Evolutionary conservation across 2,888 invertebrate species (phyloP), one percentile per base, ranked within the genome.

Genomic region (Andrena minutula): DNA sequence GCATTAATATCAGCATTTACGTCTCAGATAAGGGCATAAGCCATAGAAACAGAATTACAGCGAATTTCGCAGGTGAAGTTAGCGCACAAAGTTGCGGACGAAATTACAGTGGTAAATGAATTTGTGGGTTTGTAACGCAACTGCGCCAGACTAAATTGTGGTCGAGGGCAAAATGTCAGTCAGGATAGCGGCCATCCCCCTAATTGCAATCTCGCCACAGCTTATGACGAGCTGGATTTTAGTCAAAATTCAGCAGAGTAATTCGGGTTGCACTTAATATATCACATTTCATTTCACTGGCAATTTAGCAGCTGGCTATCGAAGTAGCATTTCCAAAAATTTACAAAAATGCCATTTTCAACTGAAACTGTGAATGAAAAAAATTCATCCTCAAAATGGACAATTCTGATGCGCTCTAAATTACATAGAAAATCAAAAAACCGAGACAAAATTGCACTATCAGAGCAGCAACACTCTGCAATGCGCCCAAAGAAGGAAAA

Each of bases 91-190:
- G 23, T 56, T 26, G 20, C 12, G 26, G 56, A 26, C 56, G 23
- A 56, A 56, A 56, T 56, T 56, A 26, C 56, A 12, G 56, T 53
- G 53, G 53, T 26, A 56, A 56, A 23, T 56, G 56, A 56, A 56
- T 26, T 26, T 56, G 56, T 23, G 23, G 56, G 56, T 10, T 41
- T 56, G 56, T 10, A 56, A 10, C 23, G 32, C 5, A 35, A 64
- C 35, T 66, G 6, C 30, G 49, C 16, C 23, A 26, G 56, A 56
- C 56, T 56, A 23, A 26, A 66, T 66, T 26, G 49, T 16, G 47
- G 66, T 66, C 26, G 28, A 41, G 8, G 53, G 20, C 53, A 53
- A 56, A 53, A 41, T 68, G 30, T n/a, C 53, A 51, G 30, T 28
- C 30, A 56, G 26, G 10, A 1, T 56, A 26, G 56, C 23, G 56